Evolutionary conservation across 2,888 invertebrate genomes (phyloP).

Genomic region (Merodon equestris): DNA sequence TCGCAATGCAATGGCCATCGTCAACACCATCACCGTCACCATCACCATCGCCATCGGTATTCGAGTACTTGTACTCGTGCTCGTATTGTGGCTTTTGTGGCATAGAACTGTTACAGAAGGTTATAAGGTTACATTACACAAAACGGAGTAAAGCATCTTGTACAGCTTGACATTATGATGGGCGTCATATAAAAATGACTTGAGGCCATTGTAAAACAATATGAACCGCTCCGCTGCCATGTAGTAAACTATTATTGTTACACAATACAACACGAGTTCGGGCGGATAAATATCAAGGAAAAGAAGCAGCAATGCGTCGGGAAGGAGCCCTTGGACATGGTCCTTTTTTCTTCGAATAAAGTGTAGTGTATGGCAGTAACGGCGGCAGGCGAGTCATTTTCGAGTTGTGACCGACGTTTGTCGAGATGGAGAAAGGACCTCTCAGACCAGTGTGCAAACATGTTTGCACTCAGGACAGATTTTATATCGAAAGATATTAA

Average conservation of each 20-base stretch:
- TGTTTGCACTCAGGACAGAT: too few species aligned
- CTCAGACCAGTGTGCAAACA: too few species aligned
- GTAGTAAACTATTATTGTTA: slow-evolving; percentile 58
- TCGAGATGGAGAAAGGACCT: too few species aligned
- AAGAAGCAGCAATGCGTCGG: slow-evolving; percentile 32
- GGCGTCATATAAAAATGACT: slow-evolving; percentile 67
- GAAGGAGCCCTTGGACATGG: slow-evolving; percentile 6
- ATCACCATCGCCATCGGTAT: slow-evolving; percentile 23
- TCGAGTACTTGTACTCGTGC: too few species aligned
- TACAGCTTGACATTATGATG: slow-evolving; percentile 65
- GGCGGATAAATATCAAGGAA: slow-evolving; percentile 1
- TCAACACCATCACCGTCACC: slow-evolving; percentile 17
- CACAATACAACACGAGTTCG: slow-evolving; percentile 12
- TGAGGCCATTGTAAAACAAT: slow-evolving; percentile 67
- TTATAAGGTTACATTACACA: slow-evolving; percentile 71
- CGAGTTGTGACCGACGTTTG: slow-evolving; percentile 14
- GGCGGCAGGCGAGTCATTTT: background rate
- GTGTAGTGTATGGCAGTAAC: background rate
- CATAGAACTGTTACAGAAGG: slow-evolving; percentile 69
- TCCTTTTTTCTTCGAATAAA: slow-evolving; percentile 19
- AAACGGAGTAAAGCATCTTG: slow-evolving; percentile 64
- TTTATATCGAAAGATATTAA: too few species aligned
- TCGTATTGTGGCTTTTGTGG: slow-evolving; percentile 47
- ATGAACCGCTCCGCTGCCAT: slow-evolving; percentile 54
- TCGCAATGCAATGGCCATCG: background rate